These are phyloP conservation scores for Rhynchonycteris naso DNA, from an alignment of 2,797 vertebrate genomes.

Conservation along the genomic window DNA sequence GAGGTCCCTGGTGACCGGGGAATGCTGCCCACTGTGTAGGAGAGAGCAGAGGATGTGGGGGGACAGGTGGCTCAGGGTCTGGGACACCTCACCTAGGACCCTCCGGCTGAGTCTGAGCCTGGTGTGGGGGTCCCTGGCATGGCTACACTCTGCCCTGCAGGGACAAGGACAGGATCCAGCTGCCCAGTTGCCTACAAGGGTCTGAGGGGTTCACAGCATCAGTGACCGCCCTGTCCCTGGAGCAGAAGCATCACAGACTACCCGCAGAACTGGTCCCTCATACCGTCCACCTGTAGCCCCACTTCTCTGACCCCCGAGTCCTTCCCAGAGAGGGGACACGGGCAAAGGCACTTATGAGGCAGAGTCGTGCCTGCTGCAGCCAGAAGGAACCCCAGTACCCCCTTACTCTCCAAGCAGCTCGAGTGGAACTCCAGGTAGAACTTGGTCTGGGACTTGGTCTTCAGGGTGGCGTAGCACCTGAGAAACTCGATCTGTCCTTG, in stretches of 20 bases:
- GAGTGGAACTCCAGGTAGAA: conserved; percentile 98
- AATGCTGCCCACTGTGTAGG: rapidly evolving
- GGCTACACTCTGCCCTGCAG: neutral
- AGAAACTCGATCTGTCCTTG: conserved; percentile 95
- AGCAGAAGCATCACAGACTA: neutral
- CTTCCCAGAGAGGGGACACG: neutral
- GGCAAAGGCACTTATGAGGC: neutral
- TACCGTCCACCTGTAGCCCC: neutral
- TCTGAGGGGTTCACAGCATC: neutral
- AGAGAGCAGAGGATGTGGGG: neutral
- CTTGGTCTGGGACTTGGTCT: conserved; percentile 97
- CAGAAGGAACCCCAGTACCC: neutral
- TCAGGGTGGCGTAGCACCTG: conserved; percentile 92
- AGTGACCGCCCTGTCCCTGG: neutral
- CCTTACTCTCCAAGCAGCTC: conserved; percentile 96
- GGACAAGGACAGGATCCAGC: neutral
- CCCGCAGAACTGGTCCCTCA: neutral
- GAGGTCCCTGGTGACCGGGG: neutral
- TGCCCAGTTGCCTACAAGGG: neutral
- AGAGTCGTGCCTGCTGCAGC: rapidly evolving
- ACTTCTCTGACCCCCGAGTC: neutral
- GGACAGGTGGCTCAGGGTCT: neutral
- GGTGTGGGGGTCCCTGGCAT: neutral
- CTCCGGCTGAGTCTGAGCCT: neutral
- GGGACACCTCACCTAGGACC: rapidly evolving